These are phyloP conservation scores for Myathropa florea DNA, from an alignment of 2,888 invertebrate genomes.

Conservation along the genomic window DNA sequence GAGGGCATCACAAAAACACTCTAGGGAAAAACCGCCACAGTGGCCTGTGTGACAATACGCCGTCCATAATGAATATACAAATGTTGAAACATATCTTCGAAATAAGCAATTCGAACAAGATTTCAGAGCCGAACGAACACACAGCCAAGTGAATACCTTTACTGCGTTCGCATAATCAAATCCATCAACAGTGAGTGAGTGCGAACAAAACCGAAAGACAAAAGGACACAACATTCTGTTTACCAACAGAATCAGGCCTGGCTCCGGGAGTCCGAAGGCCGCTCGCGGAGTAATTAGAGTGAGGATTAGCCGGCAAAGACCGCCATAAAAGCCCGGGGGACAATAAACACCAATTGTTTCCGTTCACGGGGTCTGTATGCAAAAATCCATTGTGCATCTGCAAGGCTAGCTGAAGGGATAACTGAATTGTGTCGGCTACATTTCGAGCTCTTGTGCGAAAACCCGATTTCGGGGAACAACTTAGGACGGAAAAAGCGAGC, in stretches of 20 bases:
- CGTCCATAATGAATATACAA: background rate
- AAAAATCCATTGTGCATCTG: background rate
- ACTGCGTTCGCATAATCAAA: conserved; percentile 45
- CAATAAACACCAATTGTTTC: conserved; percentile 40
- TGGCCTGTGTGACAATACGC: background rate
- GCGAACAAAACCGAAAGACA: conserved; percentile 32
- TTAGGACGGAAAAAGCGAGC: background rate
- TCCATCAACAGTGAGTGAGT: conserved; percentile 40
- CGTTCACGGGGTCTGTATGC: background rate
- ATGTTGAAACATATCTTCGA: background rate
- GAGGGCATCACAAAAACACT: background rate
- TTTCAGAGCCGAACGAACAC: conserved; percentile 16
- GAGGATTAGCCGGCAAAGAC: conserved; percentile 24
- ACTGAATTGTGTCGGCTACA: background rate
- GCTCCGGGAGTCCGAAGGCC: conserved; percentile 30
- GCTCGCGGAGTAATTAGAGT: conserved; percentile 26
- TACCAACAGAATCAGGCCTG: conserved; percentile 51
- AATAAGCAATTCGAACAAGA: background rate
- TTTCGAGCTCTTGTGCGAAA: background rate
- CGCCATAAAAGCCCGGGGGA: conserved; percentile 25
- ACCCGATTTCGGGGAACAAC: conserved; percentile 44
- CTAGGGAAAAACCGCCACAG: conserved; percentile 42
- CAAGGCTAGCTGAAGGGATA: background rate
- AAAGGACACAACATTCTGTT: conserved; percentile 57
- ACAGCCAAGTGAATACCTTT: conserved; percentile 38